phyloP scores from a whole-genome alignment of 1,140 invertebrate genomes.

The Cotesia typhae region DNA sequence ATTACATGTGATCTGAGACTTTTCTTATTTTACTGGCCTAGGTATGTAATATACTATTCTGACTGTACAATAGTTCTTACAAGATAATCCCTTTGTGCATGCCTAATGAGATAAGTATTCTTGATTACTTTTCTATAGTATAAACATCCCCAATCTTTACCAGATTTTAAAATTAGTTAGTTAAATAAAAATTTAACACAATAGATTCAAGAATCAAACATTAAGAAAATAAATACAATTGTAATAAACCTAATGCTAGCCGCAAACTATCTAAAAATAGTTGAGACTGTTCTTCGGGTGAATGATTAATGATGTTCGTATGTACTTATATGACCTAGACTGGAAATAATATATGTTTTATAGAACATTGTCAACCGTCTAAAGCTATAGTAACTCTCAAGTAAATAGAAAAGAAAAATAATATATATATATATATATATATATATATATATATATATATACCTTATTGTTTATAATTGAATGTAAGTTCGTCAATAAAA shows the following conservation, averaged over 20 bases:
- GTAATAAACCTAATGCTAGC: constrained; percentile 52
- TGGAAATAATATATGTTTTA: not conserved
- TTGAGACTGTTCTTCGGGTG: constrained; percentile 46
- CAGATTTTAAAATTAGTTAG: too few relatives aligned
- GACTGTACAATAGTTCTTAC: too few relatives aligned
- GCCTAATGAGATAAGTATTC: too few relatives aligned
- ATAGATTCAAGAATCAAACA: too few relatives aligned
- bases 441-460: constrained; percentile 4
- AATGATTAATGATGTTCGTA: constrained; percentile 58
- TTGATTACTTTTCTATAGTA: too few relatives aligned
- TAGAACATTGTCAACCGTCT: constrained; percentile 9
- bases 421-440: constrained; percentile 16
- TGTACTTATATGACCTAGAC: constrained; percentile 16
- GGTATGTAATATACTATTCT: too few relatives aligned
- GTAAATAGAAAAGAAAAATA: constrained; percentile 16
- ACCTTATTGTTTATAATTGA: not conserved
- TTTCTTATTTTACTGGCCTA: too few relatives aligned
- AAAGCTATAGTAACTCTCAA: constrained; percentile 40
- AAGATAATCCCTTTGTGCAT: too few relatives aligned
- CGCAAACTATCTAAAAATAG: constrained; percentile 51
- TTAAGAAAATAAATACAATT: constrained; percentile 37
- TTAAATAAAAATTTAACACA: too few relatives aligned
- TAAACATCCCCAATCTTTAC: too few relatives aligned
- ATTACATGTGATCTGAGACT: too few relatives aligned
- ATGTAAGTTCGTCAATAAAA: not conserved